Conservation (phyloP, 2,888 invertebrate genomes). For the Drosophila austrosaltans region DNA sequence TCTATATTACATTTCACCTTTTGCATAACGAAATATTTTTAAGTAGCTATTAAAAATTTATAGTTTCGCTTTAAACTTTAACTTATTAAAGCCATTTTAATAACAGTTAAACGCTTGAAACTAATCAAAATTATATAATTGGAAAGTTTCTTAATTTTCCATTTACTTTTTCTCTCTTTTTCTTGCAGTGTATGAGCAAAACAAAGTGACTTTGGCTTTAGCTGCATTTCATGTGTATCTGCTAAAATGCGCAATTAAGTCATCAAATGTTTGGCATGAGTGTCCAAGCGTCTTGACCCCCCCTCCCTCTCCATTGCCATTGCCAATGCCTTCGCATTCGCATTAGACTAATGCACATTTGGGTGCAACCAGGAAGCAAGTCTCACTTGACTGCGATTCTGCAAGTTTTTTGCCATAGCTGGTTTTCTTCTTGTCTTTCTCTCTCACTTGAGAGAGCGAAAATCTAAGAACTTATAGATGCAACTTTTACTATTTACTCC, state of each 20-base stretch:
- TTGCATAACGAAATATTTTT: too few relatives aligned
- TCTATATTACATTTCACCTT: too few relatives aligned
- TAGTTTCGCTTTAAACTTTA: too few relatives aligned
- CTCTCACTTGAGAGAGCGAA: conserved; percentile 42
- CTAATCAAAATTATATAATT: too few relatives aligned
- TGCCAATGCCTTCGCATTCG: conserved; percentile 18
- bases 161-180: not conserved
- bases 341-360: conserved; percentile 68
- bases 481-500: conserved; percentile 45
- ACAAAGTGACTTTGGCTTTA: conserved; percentile 17
- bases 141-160: too few relatives aligned
- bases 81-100: too few relatives aligned
- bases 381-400: conserved; percentile 1
- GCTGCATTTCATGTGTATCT: conserved; percentile 48
- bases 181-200: conserved; percentile 28
- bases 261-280: conserved; percentile 65
- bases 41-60: too few relatives aligned
- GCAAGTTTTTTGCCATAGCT: conserved; percentile 9
- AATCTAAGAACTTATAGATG: conserved; percentile 27
- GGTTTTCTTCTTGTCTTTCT: conserved; percentile 26
- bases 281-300: conserved; percentile 55
- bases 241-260: conserved; percentile 75
- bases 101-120: too few relatives aligned
- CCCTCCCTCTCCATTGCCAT: not conserved
- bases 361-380: conserved; percentile 49